These are phyloP conservation scores for Chymomyza caudatula DNA, from an alignment of 2,888 invertebrate species.

Conservation along the genomic window DNA sequence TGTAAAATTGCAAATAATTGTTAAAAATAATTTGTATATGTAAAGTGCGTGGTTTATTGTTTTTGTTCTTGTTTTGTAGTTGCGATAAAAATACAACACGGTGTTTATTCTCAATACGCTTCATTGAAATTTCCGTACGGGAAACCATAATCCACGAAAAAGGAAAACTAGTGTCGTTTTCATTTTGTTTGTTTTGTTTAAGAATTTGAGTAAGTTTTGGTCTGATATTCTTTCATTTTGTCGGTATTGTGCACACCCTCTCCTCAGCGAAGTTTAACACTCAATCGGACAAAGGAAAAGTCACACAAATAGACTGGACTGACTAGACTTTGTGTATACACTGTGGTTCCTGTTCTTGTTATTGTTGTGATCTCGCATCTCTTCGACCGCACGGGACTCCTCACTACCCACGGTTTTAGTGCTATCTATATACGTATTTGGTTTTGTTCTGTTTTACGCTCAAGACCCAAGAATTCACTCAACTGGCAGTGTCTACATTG, in stretches of 20 bases:
- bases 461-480: background rate
- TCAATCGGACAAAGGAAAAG: background rate
- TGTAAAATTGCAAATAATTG: background rate
- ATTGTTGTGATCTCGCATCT: background rate
- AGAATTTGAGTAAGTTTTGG: background rate
- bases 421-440: background rate
- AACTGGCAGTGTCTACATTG: no score
- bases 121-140: constrained; percentile 13
- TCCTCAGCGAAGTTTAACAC: background rate
- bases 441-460: background rate
- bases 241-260: background rate
- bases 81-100: constrained; percentile 53
- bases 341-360: constrained; percentile 11
- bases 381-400: background rate
- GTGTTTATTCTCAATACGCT: constrained; percentile 38
- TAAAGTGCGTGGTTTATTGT: constrained; percentile 1
- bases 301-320: background rate
- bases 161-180: constrained; percentile 2
- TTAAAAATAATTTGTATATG: background rate
- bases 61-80: constrained; percentile 10
- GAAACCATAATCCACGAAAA: constrained; percentile 3
- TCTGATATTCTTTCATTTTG: background rate
- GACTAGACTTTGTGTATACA: background rate
- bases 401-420: background rate
- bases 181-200: constrained; percentile 5